Percentiles rank a stretch among this genome's conserved stretches.
Conservation (phyloP, 1,140 invertebrate species). For the Caerostris darwini region DNA sequence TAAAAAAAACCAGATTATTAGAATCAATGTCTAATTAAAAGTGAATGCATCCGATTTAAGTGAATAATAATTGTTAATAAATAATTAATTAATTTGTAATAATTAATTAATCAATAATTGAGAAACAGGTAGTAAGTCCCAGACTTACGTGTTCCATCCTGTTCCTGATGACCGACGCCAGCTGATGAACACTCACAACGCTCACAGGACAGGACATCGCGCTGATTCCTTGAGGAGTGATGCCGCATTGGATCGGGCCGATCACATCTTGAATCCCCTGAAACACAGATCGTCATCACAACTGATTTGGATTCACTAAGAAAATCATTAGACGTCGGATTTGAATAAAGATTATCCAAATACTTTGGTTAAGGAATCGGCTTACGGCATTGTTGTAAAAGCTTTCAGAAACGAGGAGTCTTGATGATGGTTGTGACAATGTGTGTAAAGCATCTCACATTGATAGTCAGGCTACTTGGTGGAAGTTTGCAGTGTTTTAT, state of each 20-base stretch:
- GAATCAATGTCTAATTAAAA: not conserved
- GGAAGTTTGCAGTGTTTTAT: no score
- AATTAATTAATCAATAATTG: not conserved
- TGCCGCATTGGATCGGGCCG: not conserved
- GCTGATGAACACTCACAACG: constrained; percentile 69
- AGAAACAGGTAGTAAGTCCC: not conserved
- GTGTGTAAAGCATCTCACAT: no score
- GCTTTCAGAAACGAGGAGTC: not conserved
- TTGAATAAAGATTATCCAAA: not conserved
- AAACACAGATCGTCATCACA: not conserved
- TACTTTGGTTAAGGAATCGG: not conserved
- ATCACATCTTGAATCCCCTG: constrained; percentile 14
- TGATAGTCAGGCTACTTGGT: no score
- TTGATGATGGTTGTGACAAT: not conserved
- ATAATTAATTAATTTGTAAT: not conserved
- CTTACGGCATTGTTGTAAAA: not conserved
- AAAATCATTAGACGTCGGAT: not conserved
- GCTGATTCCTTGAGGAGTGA: not conserved
- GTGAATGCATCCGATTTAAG: not conserved
- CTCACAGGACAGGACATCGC: not conserved
- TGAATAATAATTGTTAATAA: not conserved
- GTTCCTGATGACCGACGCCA: constrained; percentile 74
- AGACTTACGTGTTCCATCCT: constrained; percentile 66
- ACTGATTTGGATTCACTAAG: not conserved
- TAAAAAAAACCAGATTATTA: not conserved